Evolutionary conservation across 2,797 vertebrate genomes (phyloP).

Genomic region (Eulemur coronatus): DNA sequence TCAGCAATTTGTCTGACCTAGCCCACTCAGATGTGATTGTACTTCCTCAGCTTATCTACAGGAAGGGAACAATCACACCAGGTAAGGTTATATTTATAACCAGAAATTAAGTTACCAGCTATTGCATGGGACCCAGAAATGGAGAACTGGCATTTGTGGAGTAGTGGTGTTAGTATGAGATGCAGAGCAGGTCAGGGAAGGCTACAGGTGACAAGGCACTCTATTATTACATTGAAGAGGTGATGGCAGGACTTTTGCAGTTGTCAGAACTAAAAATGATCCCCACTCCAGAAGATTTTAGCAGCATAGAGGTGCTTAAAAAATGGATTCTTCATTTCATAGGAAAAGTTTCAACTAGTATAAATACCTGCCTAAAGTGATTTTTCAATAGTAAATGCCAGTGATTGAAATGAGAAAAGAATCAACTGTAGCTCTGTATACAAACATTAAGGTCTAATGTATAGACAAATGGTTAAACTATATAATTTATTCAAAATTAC

Average conservation of each 20-base stretch:
- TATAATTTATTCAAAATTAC: neutral
- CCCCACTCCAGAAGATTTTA: neutral
- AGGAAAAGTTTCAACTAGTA: neutral
- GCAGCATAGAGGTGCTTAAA: neutral
- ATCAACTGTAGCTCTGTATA: neutral
- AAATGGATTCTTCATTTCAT: neutral
- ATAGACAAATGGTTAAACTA: neutral
- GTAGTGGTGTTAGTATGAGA: neutral
- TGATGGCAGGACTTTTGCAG: neutral
- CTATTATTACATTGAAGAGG: neutral
- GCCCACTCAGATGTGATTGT: neutral
- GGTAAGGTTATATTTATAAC: neutral
- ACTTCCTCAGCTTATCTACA: neutral
- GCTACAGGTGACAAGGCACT: neutral
- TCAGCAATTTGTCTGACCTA: slow-evolving; percentile 45
- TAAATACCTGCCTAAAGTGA: neutral
- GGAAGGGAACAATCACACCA: neutral
- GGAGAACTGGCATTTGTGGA: neutral
- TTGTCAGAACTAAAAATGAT: neutral
- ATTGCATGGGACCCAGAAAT: neutral
- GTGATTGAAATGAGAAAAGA: neutral
- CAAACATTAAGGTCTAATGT: neutral
- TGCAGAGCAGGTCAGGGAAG: neutral
- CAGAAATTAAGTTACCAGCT: slow-evolving; percentile 36
- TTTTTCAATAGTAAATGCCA: neutral